Percentiles rank a stretch among this genome's conserved stretches.
Conservation (phyloP, 2,113 vertebrate genomes). For the Halcyon malimbica region DNA sequence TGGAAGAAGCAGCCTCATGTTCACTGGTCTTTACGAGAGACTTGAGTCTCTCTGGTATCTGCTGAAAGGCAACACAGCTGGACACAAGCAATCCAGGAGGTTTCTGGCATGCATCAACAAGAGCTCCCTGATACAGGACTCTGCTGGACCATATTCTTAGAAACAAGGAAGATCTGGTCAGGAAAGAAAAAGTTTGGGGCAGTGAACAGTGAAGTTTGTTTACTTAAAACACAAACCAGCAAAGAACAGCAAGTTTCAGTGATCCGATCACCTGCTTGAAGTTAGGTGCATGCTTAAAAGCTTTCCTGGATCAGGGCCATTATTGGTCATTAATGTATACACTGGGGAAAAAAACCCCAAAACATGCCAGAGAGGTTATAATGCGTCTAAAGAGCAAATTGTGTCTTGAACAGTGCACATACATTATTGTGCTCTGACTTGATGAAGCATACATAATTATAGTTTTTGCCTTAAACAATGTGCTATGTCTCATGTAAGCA, state of each 20-base stretch:
- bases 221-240: background rate
- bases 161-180: background rate
- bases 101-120: background rate
- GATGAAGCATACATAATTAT: background rate
- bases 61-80: background rate
- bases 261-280: background rate
- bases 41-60: background rate
- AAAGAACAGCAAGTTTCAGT: background rate
- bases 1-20: background rate
- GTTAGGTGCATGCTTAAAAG: background rate
- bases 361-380: background rate
- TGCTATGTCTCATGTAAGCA: slow-evolving; percentile 18
- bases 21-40: background rate
- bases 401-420: background rate
- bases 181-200: background rate
- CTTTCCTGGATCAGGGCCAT: slow-evolving; percentile 21
- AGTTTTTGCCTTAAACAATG: slow-evolving; percentile 13
- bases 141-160: background rate
- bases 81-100: background rate
- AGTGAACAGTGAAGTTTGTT: background rate
- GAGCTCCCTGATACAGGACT: background rate
- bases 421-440: background rate
- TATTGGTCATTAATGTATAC: background rate
- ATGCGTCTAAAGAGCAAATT: background rate
- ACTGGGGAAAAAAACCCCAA: background rate